Percentiles rank a stretch among this genome's conserved stretches.
phyloP scores from a whole-genome alignment of 2,113 vertebrate species.

The Antigone vipio region DNA sequence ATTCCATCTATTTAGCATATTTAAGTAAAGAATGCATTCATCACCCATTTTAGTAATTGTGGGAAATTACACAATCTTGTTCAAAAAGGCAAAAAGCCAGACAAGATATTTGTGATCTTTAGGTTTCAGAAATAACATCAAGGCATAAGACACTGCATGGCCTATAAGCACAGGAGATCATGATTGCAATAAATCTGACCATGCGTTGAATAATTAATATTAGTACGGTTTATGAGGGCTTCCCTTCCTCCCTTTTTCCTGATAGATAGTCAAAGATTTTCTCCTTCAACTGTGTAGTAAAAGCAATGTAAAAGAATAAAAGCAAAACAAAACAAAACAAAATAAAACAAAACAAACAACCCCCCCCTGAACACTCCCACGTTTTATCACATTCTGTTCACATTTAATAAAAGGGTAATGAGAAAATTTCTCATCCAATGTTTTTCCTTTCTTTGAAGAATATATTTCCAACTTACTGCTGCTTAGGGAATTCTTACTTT shows the following conservation, averaged over 20 bases:
- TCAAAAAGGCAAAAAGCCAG: neutral
- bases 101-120: neutral
- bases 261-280: neutral
- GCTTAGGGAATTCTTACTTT: neutral
- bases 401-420: accelerated
- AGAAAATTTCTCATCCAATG: neutral
- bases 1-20: neutral
- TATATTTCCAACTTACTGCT: neutral
- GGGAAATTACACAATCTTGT: neutral
- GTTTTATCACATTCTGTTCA: neutral
- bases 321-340: neutral
- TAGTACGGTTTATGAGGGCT: neutral
- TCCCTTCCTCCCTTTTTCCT: neutral
- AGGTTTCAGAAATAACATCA: neutral
- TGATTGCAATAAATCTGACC: neutral
- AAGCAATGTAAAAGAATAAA: neutral
- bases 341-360: neutral
- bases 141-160: neutral
- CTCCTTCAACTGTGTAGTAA: neutral
- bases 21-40: neutral
- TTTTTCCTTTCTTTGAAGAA: neutral
- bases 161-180: neutral
- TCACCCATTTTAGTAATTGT: neutral
- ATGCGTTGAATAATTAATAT: slow-evolving; percentile 17
- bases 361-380: neutral